Evolutionary conservation across 2,888 invertebrate species (phyloP).

Genomic region (Eupithecia subfuscata): DNA sequence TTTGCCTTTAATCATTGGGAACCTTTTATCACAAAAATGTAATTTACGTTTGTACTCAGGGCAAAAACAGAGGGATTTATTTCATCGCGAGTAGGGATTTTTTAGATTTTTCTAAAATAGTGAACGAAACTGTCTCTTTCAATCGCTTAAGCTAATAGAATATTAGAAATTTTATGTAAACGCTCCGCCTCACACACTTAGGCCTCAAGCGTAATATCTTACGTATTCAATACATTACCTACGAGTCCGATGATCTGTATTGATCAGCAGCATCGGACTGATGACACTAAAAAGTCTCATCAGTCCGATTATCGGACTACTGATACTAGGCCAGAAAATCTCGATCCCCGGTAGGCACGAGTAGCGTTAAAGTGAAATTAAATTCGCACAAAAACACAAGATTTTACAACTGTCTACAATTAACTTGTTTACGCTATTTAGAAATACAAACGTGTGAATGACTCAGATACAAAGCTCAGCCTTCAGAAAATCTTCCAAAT

Average conservation of each 20-base stretch:
- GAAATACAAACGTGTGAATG: not conserved
- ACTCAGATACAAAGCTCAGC: not conserved
- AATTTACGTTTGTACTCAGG: not conserved
- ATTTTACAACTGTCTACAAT: not conserved
- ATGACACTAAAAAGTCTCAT: no score
- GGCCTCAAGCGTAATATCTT: not conserved
- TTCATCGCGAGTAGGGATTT: not conserved
- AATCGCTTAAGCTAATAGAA: not conserved
- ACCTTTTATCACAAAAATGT: conserved; percentile 3
- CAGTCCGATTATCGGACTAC: no score
- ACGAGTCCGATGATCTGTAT: no score
- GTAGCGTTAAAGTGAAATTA: not conserved
- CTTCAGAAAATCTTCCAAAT: conserved; percentile 16
- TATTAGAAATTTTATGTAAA: not conserved
- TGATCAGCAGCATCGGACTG: no score
- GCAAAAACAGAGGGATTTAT: not conserved
- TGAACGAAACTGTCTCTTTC: no score
- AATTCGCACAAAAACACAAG: not conserved
- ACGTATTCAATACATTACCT: no score
- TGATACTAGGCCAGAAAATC: no score
- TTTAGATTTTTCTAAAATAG: no score
- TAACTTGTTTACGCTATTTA: not conserved
- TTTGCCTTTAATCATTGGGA: conserved; percentile 13
- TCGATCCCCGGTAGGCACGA: not conserved
- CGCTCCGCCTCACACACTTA: not conserved